Evolutionary conservation across 2,888 invertebrate genomes (phyloP), one percentile per base, ranked within the genome.

Genomic region (Cybosia mesomella): DNA sequence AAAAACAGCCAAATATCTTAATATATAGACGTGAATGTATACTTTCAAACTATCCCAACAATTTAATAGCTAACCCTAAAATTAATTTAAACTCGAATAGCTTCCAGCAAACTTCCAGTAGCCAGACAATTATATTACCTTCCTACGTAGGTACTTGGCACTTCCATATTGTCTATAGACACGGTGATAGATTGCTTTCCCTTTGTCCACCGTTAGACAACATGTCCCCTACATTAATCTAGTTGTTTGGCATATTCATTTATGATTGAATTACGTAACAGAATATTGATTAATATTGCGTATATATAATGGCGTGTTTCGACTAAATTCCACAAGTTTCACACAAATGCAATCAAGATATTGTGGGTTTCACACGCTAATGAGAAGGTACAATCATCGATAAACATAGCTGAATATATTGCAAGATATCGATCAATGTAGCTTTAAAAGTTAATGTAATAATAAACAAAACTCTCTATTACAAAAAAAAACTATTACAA

Each of bases 121-220:
- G 9, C 39, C 18, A 39, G 22, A 59, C 59, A 59, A 59, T 59
- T 24, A 39, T 24, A 53, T 15, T 32, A 49, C 61, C 43, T 61
- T 61, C n/a, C 43, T 43, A 49, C 49, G 28, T 49, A 11, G n/a
- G 18, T 10, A 22, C 22, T 22, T 24, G 7, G 28, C 32, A 21
- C 53, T 62, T 32, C 11, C 21, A 49, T 61, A n/a, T n/a, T 21
- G 61, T 21, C 24, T 39, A 39, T 22, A 36, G 22, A 24, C 57
- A 49, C 22, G 10, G 21, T 66, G 58, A 66, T 58, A 59, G 58
- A 59, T 66, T 34, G 59, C n/a, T 22, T 34, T 58, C 65, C 58
- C 65, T 66, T 66, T 66, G 65, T 66, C 58, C 49, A 43, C 43
- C n/a, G 39, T 64, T 21, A 49, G 43, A 32, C 34, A 58, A 58